phyloP scores from a whole-genome alignment of 2,888 invertebrate genomes.

The Aspidiotus rigidus region DNA sequence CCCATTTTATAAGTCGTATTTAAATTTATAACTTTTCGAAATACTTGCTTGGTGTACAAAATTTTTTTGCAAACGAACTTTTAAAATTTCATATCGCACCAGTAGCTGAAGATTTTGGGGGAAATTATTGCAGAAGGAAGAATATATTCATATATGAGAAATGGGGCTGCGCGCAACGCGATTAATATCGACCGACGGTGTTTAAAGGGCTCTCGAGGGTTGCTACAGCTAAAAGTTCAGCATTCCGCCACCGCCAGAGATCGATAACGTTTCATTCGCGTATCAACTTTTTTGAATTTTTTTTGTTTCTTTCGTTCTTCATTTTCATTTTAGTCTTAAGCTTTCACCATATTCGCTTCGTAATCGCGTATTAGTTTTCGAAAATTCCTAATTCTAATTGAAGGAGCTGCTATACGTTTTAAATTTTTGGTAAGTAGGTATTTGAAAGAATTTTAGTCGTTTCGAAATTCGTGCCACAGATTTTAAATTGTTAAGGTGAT shows the following conservation, averaged over 20 bases:
- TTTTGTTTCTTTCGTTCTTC: neutral
- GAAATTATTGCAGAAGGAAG: too few relatives aligned
- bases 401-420: too few relatives aligned
- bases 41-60: too few relatives aligned
- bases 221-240: conserved; percentile 14
- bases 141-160: too few relatives aligned
- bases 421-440: too few relatives aligned
- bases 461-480: too few relatives aligned
- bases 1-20: too few relatives aligned
- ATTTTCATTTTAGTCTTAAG: neutral
- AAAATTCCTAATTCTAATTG: too few relatives aligned
- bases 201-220: conserved; percentile 11
- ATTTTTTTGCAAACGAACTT: neutral
- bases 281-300: neutral
- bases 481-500: too few relatives aligned
- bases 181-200: conserved; percentile 23
- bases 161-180: conserved; percentile 21
- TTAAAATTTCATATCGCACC: conserved; percentile 1
- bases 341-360: neutral
- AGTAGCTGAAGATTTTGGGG: neutral
- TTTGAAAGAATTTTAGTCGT: too few relatives aligned
- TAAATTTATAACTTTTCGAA: too few relatives aligned
- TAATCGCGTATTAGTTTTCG: neutral
- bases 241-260: conserved; percentile 26
- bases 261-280: conserved; percentile 10